Conservation (phyloP, 2,113 vertebrate species). For the Percopsis transmontana region DNA sequence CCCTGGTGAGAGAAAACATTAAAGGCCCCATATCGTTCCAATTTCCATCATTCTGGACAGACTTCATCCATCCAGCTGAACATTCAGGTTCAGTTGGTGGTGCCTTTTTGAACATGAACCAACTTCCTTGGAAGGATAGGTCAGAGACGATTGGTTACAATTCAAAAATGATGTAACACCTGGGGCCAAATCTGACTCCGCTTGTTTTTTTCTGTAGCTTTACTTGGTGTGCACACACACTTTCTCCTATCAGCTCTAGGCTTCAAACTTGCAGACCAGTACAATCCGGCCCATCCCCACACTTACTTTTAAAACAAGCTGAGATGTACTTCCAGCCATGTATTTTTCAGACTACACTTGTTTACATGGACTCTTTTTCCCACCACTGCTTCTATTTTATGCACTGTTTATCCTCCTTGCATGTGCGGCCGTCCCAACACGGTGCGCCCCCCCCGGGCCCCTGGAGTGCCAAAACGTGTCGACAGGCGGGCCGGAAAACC, state of each 20-base stretch:
- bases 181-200: too few species aligned
- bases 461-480: slow-evolving; percentile 52
- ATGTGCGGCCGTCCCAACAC: background rate
- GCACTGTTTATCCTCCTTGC: background rate
- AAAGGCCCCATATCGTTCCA: background rate
- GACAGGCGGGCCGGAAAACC: slow-evolving; percentile 35
- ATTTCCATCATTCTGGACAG: background rate
- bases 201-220: too few species aligned
- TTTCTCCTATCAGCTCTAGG: too few species aligned
- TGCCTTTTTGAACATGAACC: background rate
- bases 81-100: background rate
- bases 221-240: too few species aligned
- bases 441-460: slow-evolving; percentile 17
- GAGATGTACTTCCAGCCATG: too few species aligned
- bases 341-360: too few species aligned
- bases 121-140: too few species aligned
- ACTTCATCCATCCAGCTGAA: background rate
- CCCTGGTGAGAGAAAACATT: slow-evolving; percentile 77
- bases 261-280: too few species aligned
- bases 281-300: too few species aligned
- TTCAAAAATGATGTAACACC: too few species aligned
- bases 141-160: too few species aligned
- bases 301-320: too few species aligned
- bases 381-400: background rate
- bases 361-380: background rate